These are phyloP conservation scores for Chironomus tepperi DNA, from an alignment of 1,140 invertebrate species.

Conservation along the genomic window DNA sequence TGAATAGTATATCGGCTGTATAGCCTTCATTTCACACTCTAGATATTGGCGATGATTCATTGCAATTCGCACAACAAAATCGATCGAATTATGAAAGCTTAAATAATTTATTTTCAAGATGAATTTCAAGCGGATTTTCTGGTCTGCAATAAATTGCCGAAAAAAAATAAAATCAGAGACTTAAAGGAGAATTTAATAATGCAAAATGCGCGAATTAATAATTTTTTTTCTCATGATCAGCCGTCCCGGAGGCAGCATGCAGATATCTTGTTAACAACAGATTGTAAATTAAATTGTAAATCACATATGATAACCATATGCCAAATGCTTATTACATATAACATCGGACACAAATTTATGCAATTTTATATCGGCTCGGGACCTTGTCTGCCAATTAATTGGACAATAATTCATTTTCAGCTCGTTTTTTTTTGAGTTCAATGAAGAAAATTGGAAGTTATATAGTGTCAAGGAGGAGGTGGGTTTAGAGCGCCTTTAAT, in stretches of 20 bases:
- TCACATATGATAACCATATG: conserved; percentile 8
- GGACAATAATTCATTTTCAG: not conserved
- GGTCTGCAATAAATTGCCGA: not conserved
- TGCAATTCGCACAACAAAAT: no score
- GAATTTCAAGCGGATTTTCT: not conserved
- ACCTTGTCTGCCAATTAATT: not conserved
- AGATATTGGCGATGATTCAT: no score
- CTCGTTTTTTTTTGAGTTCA: no score
- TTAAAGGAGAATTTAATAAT: not conserved
- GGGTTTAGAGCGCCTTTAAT: no score
- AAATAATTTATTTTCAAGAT: no score
- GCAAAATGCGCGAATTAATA: not conserved
- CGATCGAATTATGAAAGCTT: no score
- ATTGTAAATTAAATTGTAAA: conserved; percentile 15
- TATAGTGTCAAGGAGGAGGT: no score
- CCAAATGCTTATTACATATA: not conserved
- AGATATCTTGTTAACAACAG: not conserved
- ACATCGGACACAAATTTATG: not conserved
- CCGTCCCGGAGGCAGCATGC: not conserved
- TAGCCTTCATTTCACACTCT: no score
- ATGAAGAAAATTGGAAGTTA: no score
- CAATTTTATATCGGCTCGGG: not conserved
- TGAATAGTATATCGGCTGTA: no score
- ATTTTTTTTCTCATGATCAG: not conserved
- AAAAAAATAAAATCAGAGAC: not conserved